These are phyloP conservation scores for Platycercus adscitus DNA, from an alignment of 2,113 vertebrate genomes.

Conservation along the genomic window DNA sequence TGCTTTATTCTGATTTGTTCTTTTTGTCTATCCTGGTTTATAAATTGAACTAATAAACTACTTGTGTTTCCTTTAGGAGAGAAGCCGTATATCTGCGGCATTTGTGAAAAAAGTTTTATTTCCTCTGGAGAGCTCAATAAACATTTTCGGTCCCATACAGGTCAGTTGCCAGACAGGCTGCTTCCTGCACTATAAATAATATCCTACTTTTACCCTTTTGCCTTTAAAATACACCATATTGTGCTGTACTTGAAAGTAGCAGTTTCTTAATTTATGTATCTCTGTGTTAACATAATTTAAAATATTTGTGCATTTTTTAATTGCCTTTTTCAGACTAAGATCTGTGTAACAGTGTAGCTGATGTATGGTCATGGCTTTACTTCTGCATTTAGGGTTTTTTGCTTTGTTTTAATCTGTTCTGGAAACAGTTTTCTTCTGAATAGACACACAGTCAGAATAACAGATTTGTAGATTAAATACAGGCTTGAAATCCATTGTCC, in stretches of 20 bases:
- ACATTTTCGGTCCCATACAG: conserved; percentile 93
- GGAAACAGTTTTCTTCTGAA: neutral
- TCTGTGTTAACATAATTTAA: neutral
- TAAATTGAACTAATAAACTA: neutral
- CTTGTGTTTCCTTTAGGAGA: conserved; percentile 80
- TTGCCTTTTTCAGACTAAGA: neutral
- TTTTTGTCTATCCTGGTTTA: neutral
- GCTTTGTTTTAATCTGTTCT: neutral
- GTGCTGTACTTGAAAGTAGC: neutral
- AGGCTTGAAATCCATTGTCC: neutral
- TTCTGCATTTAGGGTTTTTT: neutral
- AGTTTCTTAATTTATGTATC: neutral
- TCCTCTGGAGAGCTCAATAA: conserved; percentile 96
- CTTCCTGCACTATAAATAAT: conserved; percentile 49
- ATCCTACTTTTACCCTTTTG: conserved; percentile 42
- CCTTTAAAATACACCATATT: conserved; percentile 42
- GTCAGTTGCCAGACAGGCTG: conserved; percentile 78
- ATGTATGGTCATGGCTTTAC: neutral
- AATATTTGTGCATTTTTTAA: neutral
- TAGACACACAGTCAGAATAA: neutral
- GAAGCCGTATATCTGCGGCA: conserved; percentile 89
- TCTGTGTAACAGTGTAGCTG: neutral
- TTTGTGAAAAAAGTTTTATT: conserved; percentile 90
- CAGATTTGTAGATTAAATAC: neutral
- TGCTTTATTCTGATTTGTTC: neutral